phyloP scores from a whole-genome alignment of 2,113 vertebrate genomes.

The Phalacrocorax aristotelis region DNA sequence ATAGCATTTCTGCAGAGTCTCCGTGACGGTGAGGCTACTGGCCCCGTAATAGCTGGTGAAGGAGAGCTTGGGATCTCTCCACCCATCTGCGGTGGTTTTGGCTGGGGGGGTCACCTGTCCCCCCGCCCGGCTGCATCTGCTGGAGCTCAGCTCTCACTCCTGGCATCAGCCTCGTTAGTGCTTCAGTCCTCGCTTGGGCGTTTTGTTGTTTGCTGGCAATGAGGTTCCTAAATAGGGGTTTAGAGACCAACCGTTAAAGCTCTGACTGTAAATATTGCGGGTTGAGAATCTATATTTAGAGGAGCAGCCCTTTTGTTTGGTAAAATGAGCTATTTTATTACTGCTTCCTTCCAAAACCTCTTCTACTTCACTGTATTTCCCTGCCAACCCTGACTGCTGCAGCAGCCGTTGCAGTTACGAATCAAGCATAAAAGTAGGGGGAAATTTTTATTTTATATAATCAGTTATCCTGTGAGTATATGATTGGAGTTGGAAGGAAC shows the following conservation, averaged over 20 bases:
- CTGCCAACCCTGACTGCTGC: background rate
- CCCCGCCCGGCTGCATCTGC: background rate
- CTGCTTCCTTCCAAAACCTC: background rate
- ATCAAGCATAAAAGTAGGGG: background rate
- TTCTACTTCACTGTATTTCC: background rate
- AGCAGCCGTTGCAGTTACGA: background rate
- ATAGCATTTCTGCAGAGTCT: background rate
- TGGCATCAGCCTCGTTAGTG: background rate
- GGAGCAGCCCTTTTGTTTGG: background rate
- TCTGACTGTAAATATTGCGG: background rate
- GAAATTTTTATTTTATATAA: background rate
- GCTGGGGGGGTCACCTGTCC: background rate
- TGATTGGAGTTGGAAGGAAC: background rate
- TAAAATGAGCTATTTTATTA: slow-evolving; percentile 16
- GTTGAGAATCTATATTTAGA: background rate
- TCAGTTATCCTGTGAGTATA: background rate
- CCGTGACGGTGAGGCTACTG: accelerated
- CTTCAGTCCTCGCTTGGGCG: background rate
- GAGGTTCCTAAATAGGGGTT: background rate
- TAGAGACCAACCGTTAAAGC: background rate
- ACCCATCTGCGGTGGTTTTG: accelerated
- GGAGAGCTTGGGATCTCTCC: background rate
- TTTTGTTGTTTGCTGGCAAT: background rate
- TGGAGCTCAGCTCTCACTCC: background rate
- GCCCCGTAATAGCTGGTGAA: accelerated